Base-by-base conservation (phyloP, 2,888 invertebrate species). In the Drosophila mayaguana region DNA sequence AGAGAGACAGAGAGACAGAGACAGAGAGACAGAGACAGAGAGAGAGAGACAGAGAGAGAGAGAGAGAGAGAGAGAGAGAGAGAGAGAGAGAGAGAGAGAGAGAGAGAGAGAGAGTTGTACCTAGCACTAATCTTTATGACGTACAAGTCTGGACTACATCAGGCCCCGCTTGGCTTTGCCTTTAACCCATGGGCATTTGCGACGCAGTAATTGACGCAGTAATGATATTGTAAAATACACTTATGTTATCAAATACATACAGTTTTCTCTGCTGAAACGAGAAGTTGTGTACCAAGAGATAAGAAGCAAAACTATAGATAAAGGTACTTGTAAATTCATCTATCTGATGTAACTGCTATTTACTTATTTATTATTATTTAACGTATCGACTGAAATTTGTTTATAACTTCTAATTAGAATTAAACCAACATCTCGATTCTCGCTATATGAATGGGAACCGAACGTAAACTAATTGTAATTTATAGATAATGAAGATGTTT, bases 111-210 rank as follows among this genome's bases (percentile, higher is more conserved):
- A 14, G n/a, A 7, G 2, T n/a, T n/a, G n/a, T n/a, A 36, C 46
- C 61, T 56, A 25, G 8, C 57, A 57, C 42, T 60, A 80, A 81
- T 81, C 81, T 69, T 66, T 63, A 60, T 76, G 65, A 66, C 55
- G 51, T 54, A 68, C 34, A 63, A 40, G 18, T 25, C 1, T 9
- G 12, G 45, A 22, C 50, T 4, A 43, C 43, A 71, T 56, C 65
- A 60, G 42, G 63, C 48, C 61, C 67, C 48, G 53, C 62, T 69
- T 38, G 61, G 45, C 72, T 79, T 79, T 73, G 61, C 74, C 63
- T 54, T 53, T 66, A 54, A 69, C 63, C 64, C 63, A n/a, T 63
- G 68, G 67, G 68, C 55, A 64, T 48, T 67, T 53, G 45, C 51
- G 53, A 66, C 67, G 38, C n/a, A 46, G 8, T 48, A 18, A 32